Evolutionary conservation across 2,113 vertebrate genomes (phyloP), one percentile per base, ranked within the genome.

Genomic region (Epinephelus lanceolatus): DNA sequence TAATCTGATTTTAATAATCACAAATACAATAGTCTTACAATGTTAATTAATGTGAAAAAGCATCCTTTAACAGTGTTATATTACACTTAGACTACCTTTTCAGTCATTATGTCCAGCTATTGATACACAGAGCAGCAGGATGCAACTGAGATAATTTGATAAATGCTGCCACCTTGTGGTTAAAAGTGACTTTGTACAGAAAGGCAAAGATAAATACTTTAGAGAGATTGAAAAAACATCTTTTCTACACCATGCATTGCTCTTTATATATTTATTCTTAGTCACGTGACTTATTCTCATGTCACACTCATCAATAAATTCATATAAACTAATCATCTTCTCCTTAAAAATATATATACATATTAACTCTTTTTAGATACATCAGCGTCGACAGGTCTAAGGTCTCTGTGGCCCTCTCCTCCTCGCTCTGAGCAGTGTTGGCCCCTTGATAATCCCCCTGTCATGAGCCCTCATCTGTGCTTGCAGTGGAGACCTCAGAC

Each of bases 91-190:
- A 33, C 45, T 40, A 53, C 17, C 2, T 42, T 78, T 73, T 37
- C 21, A 71, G 49, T 9, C n/a, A 17, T 71, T 47, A 53, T 53
- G 12, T 57, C 19, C 23, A 73, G 37, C 30, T 2, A 1, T 66
- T 33, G 2, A 37, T 55, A 49, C 18, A 67, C 42, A 5, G 2
- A 40, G 56, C 23, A 67, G 25, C 56, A 37, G 21, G 10, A 60
- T 53, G 2, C 75, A 13, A 57, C 37, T 45, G 3, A 27, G 19
- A 82, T 86, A 18, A 62, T 11, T 37, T 74, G 59, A 74, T 86
- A 71, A 62, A 89, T 74, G 70, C 76, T 87, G 62, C 75, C 81
- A 63, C 81, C 84, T 84, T 89, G 87, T 90, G 88, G 77, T 76
- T 60, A 0, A 65, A 82, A 33, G 45, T 25, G 70, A 57, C 51